Percentiles rank a stretch among this genome's conserved stretches.
Conservation (phyloP, 1,140 invertebrate genomes). For the Nasonia vitripennis region DNA sequence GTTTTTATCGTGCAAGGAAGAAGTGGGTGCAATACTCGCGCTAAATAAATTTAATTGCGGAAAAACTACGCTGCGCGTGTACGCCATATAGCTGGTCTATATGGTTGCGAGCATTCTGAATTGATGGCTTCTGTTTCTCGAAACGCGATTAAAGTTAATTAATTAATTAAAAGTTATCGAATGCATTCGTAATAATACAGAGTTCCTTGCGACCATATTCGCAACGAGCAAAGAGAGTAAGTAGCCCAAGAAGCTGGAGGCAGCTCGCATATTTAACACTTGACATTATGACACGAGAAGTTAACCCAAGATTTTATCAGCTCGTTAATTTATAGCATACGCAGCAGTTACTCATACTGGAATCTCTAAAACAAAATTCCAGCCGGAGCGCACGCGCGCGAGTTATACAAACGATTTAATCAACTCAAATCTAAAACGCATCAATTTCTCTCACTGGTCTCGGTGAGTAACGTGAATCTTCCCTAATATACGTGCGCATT, state of each 20-base stretch:
- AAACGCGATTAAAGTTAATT: too few species aligned
- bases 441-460: conserved; percentile 15
- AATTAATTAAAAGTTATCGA: too few species aligned
- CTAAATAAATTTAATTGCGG: conserved; percentile 47
- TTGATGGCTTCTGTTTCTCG: too few species aligned
- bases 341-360: not conserved
- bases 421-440: conserved; percentile 44
- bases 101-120: too few species aligned
- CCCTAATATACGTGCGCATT: not conserved
- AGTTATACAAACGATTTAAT: conserved; percentile 36
- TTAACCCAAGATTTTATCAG: not conserved
- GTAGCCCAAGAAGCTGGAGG: not conserved
- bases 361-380: not conserved
- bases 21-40: conserved; percentile 26
- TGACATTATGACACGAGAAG: not conserved
- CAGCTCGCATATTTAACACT: not conserved
- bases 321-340: not conserved
- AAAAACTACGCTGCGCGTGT: not conserved
- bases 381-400: not conserved
- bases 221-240: not conserved
- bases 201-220: not conserved
- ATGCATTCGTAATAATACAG: too few species aligned
- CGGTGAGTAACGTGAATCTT: not conserved
- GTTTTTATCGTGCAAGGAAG: conserved; percentile 34
- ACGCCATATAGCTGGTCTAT: too few species aligned